These are phyloP conservation scores for zebrafish (Danio rerio) DNA, from an alignment of 2,113 vertebrate genomes.

Conservation along the genomic window GRCz12tu NC_133179.1:8629501-8630000, in stretches of 20 bases:
- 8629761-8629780: not conserved
- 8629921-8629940: constrained; percentile 34
- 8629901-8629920: constrained; percentile 1
- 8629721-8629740: constrained; percentile 57
- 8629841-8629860: not conserved
- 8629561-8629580: constrained; percentile 30
- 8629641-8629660: constrained; percentile 23
- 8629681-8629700: constrained; percentile 52
- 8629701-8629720: constrained; percentile 19
- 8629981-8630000: constrained; percentile 21
- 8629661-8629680: constrained; percentile 42
- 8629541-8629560: not conserved
- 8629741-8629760: constrained; percentile 32
- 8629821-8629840: not conserved
- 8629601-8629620: constrained; percentile 22
- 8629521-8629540: constrained; percentile 17
- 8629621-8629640: constrained; percentile 2
- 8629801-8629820: not conserved
- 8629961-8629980: constrained; percentile 24
- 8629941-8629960: constrained; percentile 1
- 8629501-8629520: not conserved
- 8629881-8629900: constrained; percentile 9
- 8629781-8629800: not conserved
- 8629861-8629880: not conserved
- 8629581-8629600: constrained; percentile 16